phyloP scores from a whole-genome alignment of 64 coral and sea anemone species.

The Dendrophyllia cribrosa region DNA sequence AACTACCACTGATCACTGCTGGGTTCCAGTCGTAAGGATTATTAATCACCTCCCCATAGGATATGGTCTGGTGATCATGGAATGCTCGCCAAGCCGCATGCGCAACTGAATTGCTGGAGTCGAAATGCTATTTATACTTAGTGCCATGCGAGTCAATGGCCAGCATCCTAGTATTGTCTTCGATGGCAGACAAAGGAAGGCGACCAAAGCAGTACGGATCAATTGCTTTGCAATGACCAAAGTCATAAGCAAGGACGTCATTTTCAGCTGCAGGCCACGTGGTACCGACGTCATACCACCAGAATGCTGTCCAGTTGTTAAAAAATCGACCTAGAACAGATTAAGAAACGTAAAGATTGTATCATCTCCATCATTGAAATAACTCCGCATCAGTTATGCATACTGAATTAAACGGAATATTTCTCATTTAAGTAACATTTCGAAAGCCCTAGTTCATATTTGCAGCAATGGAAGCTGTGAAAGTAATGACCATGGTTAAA shows the following conservation, averaged over 20 bases:
- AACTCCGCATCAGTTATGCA: neutral
- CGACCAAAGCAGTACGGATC: conserved; percentile 38
- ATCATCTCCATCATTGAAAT: neutral
- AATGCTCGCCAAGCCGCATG: conserved; percentile 42
- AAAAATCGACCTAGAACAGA: neutral
- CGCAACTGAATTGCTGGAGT: neutral
- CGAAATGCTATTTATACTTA: conserved; percentile 13
- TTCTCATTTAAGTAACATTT: too few relatives aligned
- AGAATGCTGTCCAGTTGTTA: neutral
- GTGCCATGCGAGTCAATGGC: conserved; percentile 19
- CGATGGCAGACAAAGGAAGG: neutral
- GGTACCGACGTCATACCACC: neutral
- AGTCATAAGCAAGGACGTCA: conserved; percentile 20
- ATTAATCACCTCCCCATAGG: neutral
- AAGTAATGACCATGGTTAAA: too few relatives aligned
- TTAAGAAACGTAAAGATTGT: neutral
- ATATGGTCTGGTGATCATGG: conserved; percentile 7
- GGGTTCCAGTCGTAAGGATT: too few relatives aligned
- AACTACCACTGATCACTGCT: too few relatives aligned
- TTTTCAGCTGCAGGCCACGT: neutral
- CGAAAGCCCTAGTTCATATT: too few relatives aligned
- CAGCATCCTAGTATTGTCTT: conserved; percentile 2
- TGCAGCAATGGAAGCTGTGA: too few relatives aligned
- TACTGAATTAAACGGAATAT: too few relatives aligned
- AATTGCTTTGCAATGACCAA: neutral